Conservation (phyloP, 2,888 invertebrate species). For the Cremastobaeus sp. region DNA sequence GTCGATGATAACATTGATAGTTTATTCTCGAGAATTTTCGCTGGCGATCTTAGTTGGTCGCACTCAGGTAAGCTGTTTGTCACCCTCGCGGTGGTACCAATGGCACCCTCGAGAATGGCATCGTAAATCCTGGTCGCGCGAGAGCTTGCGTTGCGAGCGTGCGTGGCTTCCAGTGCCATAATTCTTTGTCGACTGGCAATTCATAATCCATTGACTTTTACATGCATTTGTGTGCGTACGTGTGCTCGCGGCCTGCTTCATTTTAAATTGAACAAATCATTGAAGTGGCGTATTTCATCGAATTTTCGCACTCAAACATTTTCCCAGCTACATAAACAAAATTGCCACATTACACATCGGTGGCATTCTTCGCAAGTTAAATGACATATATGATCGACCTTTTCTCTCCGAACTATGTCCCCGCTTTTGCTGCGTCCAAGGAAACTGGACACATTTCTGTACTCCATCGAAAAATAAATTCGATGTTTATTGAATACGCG, state of each 20-base stretch:
- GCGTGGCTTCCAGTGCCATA: conserved; percentile 56
- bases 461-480: no score
- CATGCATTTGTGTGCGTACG: conserved; percentile 40
- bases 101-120: conserved; percentile 54
- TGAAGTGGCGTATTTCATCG: conserved; percentile 33
- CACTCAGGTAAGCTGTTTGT: conserved; percentile 50
- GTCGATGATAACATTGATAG: conserved; percentile 17
- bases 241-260: conserved; percentile 34
- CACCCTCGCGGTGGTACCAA: conserved; percentile 38
- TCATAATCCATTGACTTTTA: conserved; percentile 59
- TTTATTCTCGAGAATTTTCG: conserved; percentile 20
- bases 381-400: no score
- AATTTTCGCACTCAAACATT: conserved; percentile 29
- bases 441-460: no score
- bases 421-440: no score
- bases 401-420: no score
- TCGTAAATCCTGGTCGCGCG: conserved; percentile 55
- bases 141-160: conserved; percentile 46
- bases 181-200: conserved; percentile 53
- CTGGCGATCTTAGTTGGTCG: conserved; percentile 29
- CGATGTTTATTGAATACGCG: no score
- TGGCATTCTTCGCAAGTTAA: conserved; percentile 1
- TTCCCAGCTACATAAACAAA: conserved; percentile 17
- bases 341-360: conserved; percentile 11
- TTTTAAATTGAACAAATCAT: conserved; percentile 53